Percentiles rank a stretch among this genome's conserved stretches.
Evolutionary conservation across 2,888 invertebrate genomes (phyloP).

Genomic region (Galerucella calmariensis): DNA sequence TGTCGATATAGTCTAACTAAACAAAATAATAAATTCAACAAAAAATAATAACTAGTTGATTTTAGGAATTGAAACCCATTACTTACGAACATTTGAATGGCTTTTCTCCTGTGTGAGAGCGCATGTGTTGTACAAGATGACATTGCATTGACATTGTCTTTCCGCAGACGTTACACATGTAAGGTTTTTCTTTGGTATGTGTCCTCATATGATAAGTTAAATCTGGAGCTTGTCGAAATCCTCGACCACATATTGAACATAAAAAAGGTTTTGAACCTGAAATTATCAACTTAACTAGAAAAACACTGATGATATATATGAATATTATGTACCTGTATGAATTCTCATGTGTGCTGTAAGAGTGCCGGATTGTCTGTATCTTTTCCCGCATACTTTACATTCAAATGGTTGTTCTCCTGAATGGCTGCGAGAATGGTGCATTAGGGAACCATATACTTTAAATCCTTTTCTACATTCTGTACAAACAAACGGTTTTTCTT

Average conservation of each 20-base stretch:
- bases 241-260: slow-evolving; percentile 53
- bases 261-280: slow-evolving; percentile 45
- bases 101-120: slow-evolving; percentile 53
- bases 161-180: slow-evolving; percentile 60
- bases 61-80: not conserved
- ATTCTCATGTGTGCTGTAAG: slow-evolving; percentile 59
- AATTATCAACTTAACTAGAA: slow-evolving; percentile 5
- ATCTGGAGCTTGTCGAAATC: slow-evolving; percentile 53
- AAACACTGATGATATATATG: slow-evolving; percentile 28
- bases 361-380: slow-evolving; percentile 59
- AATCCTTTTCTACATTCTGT: slow-evolving; percentile 59
- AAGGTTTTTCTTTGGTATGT: slow-evolving; percentile 60
- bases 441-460: slow-evolving; percentile 56
- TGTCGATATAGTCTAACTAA: too few relatives aligned
- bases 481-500: slow-evolving; percentile 59
- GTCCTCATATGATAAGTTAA: slow-evolving; percentile 60
- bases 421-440: slow-evolving; percentile 58
- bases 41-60: too few relatives aligned
- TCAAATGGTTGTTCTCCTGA: slow-evolving; percentile 57
- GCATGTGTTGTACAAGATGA: slow-evolving; percentile 56
- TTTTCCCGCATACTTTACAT: slow-evolving; percentile 59
- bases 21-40: too few relatives aligned
- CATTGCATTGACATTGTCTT: slow-evolving; percentile 60
- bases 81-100: slow-evolving; percentile 55
- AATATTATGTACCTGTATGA: slow-evolving; percentile 54